Conservation (phyloP, 2,113 vertebrate species). For the Ornithorhynchus anatinus region DNA sequence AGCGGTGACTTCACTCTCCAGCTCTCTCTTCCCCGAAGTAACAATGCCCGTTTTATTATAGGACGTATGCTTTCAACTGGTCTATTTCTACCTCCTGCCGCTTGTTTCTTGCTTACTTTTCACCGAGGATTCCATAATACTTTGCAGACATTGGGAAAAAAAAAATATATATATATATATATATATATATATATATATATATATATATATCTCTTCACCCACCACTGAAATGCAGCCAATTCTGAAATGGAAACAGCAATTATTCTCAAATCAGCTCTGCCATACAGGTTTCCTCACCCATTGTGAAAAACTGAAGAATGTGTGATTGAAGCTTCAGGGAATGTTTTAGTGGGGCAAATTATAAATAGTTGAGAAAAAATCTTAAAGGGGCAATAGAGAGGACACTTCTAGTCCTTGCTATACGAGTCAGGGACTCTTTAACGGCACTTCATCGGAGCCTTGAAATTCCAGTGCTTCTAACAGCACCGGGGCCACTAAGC, state of each 20-base stretch:
- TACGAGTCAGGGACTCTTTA: constrained; percentile 45
- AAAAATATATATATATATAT: constrained; percentile 23
- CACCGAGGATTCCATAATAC: constrained; percentile 32
- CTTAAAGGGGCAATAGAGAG: constrained; percentile 58
- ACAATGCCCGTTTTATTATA: background rate
- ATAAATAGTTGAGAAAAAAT: constrained; percentile 62
- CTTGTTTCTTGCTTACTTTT: constrained; percentile 27
- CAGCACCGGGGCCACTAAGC: background rate
- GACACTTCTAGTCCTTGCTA: constrained; percentile 53
- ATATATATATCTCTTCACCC: constrained; percentile 46
- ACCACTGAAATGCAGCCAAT: constrained; percentile 53
- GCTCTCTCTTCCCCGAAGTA: background rate
- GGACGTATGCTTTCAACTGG: background rate
- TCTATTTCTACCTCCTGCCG: constrained; percentile 23
- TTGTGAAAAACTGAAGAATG: constrained; percentile 14
- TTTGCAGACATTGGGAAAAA: constrained; percentile 37
- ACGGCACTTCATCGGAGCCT: constrained; percentile 30
- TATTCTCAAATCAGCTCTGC: constrained; percentile 54
- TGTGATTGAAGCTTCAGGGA: constrained; percentile 52
- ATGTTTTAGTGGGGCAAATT: constrained; percentile 45
- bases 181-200: constrained; percentile 32
- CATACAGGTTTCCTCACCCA: constrained; percentile 50
- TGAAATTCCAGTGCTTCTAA: constrained; percentile 36
- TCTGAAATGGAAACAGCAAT: constrained; percentile 61
- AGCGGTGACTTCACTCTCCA: background rate